Base-by-base conservation (phyloP, 2,888 invertebrate genomes). In the Cantharis flavilabris region DNA sequence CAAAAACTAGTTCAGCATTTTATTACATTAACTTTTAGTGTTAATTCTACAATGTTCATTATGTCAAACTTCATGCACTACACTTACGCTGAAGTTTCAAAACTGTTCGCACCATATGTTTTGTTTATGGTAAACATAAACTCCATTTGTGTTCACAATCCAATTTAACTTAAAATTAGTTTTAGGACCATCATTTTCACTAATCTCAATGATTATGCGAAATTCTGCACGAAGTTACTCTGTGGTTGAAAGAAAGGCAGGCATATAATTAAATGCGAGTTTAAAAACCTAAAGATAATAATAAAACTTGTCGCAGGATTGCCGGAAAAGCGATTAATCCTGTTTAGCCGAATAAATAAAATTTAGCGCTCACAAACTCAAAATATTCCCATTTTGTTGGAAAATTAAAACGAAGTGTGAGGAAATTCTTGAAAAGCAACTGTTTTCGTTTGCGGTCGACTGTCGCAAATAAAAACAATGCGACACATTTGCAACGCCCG, bases 121-220 rank as follows among this genome's bases (percentile, higher is more conserved):
- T 16, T 20, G 20, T 67, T 67, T 67, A 67, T 67, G 65, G 65
- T 67, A 67, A 67, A 67, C 65, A 67, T 67, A n/a, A 67, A 67
- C 65, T 18, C 65, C 49, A 49, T 49, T 67, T 23, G 26, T 13
- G 18, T 26, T 26, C 65, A 23, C 18, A 23, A 67, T 67, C 65
- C 26, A 67, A 67, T 67, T 67, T 67, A 67, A 67, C 65, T 67
- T 67, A n/a, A 67, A 13, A 67, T 67, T 67, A 67, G 65, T 67
- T 67, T 67, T 23, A 67, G 49, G 49, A 49, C 49, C 49, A 49
- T 49, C 13, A n/a, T 49, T 49, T 49, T 49, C 49, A 9, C 7
- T 49, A 49, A 49, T 49, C 49, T 49, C 49, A 49, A 49, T n/a
- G n/a, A 49, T 49, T 49, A 49, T 49, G n/a, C n/a, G 4, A 49